A percentile compares a stretch with the other conserved stretches of the same genome.
Evolutionary conservation across 2,797 vertebrate genomes (phyloP).

Genomic region (Lepus townsendii): DNA sequence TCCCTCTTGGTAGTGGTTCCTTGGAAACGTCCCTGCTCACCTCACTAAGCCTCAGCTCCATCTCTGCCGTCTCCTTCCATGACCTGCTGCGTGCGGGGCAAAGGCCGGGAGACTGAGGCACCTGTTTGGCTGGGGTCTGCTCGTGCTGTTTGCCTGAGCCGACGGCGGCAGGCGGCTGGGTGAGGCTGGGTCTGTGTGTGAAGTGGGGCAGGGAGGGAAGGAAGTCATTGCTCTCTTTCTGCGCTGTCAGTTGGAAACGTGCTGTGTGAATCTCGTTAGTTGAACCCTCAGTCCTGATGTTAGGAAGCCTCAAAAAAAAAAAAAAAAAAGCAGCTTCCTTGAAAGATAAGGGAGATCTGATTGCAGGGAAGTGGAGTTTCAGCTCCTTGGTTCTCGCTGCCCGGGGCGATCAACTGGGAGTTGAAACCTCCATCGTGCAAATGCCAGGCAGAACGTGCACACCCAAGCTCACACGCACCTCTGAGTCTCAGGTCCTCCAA

Average conservation of each 20-base stretch:
- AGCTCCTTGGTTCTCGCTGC: constrained; percentile 48
- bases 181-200: no score
- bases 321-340: background rate
- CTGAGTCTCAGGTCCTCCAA: constrained; percentile 16
- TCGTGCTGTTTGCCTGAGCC: background rate
- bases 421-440: constrained; percentile 77
- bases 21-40: background rate
- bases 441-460: constrained; percentile 61
- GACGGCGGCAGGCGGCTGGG: background rate
- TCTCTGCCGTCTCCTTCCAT: background rate
- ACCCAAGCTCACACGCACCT: constrained; percentile 51
- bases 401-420: constrained; percentile 76
- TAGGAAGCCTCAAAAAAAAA: constrained; percentile 59
- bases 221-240: background rate
- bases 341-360: constrained; percentile 67
- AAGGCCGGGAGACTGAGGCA: background rate
- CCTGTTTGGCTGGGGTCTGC: background rate
- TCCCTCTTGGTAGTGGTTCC: background rate
- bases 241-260: constrained; percentile 54
- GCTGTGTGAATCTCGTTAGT: constrained; percentile 73
- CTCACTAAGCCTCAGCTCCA: background rate
- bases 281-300: constrained; percentile 78
- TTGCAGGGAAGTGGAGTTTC: constrained; percentile 62
- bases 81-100: no score
- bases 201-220: background rate